Percentiles rank a stretch among this genome's conserved stretches.
Evolutionary conservation across 2,797 vertebrate species (phyloP).

Genomic region (Gymnothorax reevesii): DNA sequence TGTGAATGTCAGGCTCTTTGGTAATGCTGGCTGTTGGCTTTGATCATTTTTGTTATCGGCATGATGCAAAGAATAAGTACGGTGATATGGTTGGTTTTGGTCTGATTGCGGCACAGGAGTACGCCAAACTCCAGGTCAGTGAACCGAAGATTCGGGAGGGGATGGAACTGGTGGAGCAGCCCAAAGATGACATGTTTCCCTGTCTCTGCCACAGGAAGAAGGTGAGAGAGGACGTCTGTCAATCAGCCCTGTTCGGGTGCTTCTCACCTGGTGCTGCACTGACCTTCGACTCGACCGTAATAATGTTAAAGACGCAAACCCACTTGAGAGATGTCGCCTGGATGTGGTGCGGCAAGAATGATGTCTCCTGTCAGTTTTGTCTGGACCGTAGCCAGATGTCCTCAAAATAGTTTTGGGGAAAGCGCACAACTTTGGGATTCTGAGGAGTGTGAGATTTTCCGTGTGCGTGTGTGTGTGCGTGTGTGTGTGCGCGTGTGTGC

Average conservation of each 20-base stretch:
- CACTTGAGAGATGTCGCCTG: background rate
- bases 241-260: background rate
- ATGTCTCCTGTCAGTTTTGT: background rate
- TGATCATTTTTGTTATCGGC: background rate
- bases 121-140: conserved; percentile 82
- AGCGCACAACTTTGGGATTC: background rate
- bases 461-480: background rate
- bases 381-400: background rate
- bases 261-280: too few species aligned
- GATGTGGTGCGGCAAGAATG: background rate
- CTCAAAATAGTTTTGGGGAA: background rate
- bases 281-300: too few species aligned
- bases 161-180: conserved; percentile 88
- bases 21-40: background rate
- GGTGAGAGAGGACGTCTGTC: conserved; percentile 61
- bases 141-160: conserved; percentile 84
- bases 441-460: background rate
- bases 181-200: conserved; percentile 89
- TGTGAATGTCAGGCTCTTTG: background rate
- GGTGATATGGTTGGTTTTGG: background rate
- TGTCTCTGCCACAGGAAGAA: conserved; percentile 82
- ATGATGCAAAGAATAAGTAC: background rate
- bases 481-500: too few species aligned
- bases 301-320: too few species aligned
- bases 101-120: conserved; percentile 71